Conservation (phyloP, 2,113 vertebrate genomes). For the Fregata magnificens region DNA sequence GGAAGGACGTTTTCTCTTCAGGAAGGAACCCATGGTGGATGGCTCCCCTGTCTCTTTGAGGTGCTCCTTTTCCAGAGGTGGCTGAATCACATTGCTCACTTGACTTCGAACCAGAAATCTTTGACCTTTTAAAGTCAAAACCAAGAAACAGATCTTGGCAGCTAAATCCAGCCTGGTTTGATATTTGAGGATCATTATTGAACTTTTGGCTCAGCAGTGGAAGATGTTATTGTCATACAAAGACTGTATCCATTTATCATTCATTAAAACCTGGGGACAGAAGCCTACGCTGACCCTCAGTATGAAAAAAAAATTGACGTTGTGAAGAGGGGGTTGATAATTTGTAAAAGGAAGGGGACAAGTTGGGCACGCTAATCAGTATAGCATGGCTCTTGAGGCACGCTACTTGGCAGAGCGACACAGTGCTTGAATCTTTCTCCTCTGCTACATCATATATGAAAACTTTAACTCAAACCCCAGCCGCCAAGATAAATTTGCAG, state of each 20-base stretch:
- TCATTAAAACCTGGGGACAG: neutral
- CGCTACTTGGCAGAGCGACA: neutral
- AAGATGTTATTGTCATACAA: neutral
- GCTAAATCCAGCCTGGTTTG: neutral
- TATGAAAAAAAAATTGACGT: accelerated
- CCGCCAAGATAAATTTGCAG: neutral
- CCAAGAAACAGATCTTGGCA: neutral
- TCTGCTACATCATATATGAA: neutral
- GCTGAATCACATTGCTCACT: neutral
- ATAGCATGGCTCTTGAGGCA: neutral
- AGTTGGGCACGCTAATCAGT: neutral
- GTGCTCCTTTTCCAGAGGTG: neutral
- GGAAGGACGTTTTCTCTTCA: neutral
- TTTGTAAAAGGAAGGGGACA: neutral
- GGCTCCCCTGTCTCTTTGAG: neutral
- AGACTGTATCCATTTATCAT: neutral
- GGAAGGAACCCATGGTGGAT: neutral
- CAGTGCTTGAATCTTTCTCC: neutral
- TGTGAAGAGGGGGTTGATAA: neutral
- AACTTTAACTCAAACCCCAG: neutral
- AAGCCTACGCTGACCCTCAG: neutral
- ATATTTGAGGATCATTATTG: neutral
- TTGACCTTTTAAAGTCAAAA: neutral
- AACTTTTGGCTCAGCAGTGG: neutral
- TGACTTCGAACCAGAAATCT: neutral